Evolutionary conservation across 2,888 invertebrate genomes (phyloP), one percentile per base, ranked within the genome.

Genomic region (Blera fallax): DNA sequence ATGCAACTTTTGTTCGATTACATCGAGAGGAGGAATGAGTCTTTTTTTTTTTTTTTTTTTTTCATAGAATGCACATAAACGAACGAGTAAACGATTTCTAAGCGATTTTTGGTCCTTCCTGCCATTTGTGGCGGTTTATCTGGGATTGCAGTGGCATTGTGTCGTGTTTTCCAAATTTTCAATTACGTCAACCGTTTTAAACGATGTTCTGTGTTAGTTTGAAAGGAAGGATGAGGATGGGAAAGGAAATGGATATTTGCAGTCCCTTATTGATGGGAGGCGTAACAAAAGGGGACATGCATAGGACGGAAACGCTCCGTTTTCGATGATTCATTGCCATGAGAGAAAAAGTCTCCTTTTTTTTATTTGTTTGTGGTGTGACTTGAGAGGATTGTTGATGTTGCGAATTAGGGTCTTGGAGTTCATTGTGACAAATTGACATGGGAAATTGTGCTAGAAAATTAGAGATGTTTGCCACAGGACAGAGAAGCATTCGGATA

Each of bases 41-140:
- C 6, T 11, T 16, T 62, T 43, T 48, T 7, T 2, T 48, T 43
- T 24, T 24, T 11, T 10, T 14, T 7, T 1, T 14, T 21, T 54
- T 62, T 14, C n/a, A n/a, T n/a, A n/a, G n/a, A n/a, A 24, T 24
- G 4, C 24, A 24, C 24, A 24, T 24, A 24, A 24, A 24, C 24
- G 2, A 27, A 29, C 37, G 62, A 32, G 40, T 69, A 76, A 64
- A 40, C 76, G 70, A 77, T 77, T 82, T 72, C 56, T 81, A 58
- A 81, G 21, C 50, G 81, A 50, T 50, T 62, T 60, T 65, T 45
- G 45, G 65, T 27, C 7, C n/a, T 11, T 37, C 34, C 45, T 45
- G 24, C 27, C 34, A 32, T 48, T 76, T 21, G 29, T 37, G 64
- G 29, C 29, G 64, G 60, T 60, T 62, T 60, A 60, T 40, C 27